These are phyloP conservation scores for Corydoras maculifer DNA, from an alignment of 2,113 vertebrate species.

Conservation along the genomic window DNA sequence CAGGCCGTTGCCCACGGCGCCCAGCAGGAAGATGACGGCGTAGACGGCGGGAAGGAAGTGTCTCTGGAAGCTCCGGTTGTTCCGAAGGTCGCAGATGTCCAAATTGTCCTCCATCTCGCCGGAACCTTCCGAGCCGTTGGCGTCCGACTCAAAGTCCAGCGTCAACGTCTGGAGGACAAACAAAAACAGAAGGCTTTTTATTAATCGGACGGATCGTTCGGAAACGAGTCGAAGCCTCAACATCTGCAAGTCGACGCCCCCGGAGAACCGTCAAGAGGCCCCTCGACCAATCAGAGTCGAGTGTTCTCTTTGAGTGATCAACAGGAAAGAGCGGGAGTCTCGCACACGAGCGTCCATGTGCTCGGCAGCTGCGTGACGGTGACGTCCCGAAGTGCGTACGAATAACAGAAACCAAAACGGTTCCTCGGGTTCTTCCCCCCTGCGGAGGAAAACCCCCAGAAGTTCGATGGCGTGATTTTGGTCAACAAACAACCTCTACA, in stretches of 20 bases:
- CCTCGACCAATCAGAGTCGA: too few species aligned
- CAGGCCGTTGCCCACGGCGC: slow-evolving; percentile 88
- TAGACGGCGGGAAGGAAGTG: slow-evolving; percentile 87
- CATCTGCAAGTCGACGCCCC: too few species aligned
- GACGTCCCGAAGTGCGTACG: too few species aligned
- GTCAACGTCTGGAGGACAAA: not conserved
- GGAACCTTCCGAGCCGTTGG: slow-evolving; percentile 59
- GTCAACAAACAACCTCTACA: too few species aligned
- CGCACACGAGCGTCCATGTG: too few species aligned
- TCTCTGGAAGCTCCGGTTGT: slow-evolving; percentile 74
- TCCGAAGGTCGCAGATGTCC: slow-evolving; percentile 64
- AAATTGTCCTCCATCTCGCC: slow-evolving; percentile 65
- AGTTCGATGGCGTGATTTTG: too few species aligned
- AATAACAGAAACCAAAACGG: too few species aligned
- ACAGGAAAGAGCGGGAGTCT: too few species aligned
- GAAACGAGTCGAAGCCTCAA: not conserved
- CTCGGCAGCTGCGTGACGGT: too few species aligned
- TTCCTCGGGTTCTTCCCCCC: too few species aligned
- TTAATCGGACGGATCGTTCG: not conserved
- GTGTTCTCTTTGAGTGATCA: not conserved
- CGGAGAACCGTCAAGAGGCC: too few species aligned
- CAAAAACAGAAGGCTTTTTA: not conserved
- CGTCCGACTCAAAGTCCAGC: slow-evolving; percentile 58
- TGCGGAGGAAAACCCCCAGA: too few species aligned
- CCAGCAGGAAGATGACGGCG: slow-evolving; percentile 85